Evolutionary conservation across 2,113 vertebrate genomes (phyloP), one percentile per base, ranked within the genome.

Genomic region (Cyphomyrus plagiostoma): DNA sequence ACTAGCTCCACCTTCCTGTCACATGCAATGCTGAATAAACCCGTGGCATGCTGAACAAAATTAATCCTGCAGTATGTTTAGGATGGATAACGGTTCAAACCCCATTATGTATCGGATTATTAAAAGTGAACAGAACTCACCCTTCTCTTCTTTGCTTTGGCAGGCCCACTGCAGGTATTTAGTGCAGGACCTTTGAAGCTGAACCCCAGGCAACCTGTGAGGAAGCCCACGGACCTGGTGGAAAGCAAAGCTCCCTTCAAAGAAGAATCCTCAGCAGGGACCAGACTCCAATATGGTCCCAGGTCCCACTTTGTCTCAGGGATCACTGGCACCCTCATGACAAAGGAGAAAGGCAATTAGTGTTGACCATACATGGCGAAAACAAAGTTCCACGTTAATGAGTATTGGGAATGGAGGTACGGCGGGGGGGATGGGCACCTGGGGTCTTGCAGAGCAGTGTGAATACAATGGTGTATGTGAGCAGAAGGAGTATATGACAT

Each of bases 311-410:
- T 45, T 39, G 26, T 82, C 39, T 42, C 15, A 35, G 77, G 77
- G 77, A 82, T 82, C 26, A 82, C 77, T 39, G 39, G 30, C 77
- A 82, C 39, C 77, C 26, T 39, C 77, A 82, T 82, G 39, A 82
- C 77, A 35, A 82, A 42, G 30, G 77, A 82, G 77, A 82, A 35
- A 82, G 77, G 77, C 77, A 82, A 82, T 82, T 82, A 82, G 77
- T 82, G 15, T 82, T 82, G 77, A 82, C 77, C 77, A 82, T 21
- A 82, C 26, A 82, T 35, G 77, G 77, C 42, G 77, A 82, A 82
- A 82, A 45, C 17, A 82, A 82, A 82, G 39, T 35, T 45, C 35
- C 30, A 45, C 30, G 4, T 82, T 39, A 82, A 82, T 35, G 26
- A 82, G 15, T 42, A 17, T 35, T 19, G 26, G 77, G 39, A 82